These are phyloP conservation scores for Oreohelix idahoensis DNA, from an alignment of 1,140 invertebrate species.

Conservation along the genomic window DNA sequence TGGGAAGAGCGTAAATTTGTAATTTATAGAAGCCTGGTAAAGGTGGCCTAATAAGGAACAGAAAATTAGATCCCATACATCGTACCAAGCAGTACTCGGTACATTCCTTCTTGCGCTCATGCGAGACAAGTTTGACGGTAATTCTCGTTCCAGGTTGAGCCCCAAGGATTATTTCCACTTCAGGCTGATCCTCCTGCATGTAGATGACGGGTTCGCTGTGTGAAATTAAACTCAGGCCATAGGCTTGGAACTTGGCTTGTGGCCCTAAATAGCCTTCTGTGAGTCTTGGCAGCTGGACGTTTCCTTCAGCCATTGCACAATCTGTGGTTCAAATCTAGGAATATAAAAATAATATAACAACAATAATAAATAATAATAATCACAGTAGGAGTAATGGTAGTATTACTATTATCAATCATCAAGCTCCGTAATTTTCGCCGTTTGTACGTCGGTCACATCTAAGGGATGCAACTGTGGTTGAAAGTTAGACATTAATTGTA, in stretches of 20 bases:
- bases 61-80: slow-evolving; percentile 52
- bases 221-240: slow-evolving; percentile 60
- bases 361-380: no score
- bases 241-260: slow-evolving; percentile 66
- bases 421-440: no score
- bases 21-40: slow-evolving; percentile 70
- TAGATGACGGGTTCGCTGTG: slow-evolving; percentile 59
- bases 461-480: no score
- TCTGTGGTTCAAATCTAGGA: neutral
- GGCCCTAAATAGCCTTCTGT: slow-evolving; percentile 70
- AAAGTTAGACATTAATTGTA: no score
- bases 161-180: slow-evolving; percentile 64
- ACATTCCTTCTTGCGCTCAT: slow-evolving; percentile 59
- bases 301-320: slow-evolving; percentile 36
- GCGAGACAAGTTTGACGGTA: slow-evolving; percentile 60
- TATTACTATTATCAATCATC: no score
- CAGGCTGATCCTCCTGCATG: slow-evolving; percentile 45
- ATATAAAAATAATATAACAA: neutral
- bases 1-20: slow-evolving; percentile 70
- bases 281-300: slow-evolving; percentile 64
- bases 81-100: slow-evolving; percentile 60
- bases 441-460: no score
- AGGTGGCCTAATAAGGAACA: slow-evolving; percentile 65
- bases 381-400: no score
- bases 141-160: slow-evolving; percentile 54